These are phyloP conservation scores for Macaria notata DNA, from an alignment of 2,888 invertebrate species.

Conservation along the genomic window DNA sequence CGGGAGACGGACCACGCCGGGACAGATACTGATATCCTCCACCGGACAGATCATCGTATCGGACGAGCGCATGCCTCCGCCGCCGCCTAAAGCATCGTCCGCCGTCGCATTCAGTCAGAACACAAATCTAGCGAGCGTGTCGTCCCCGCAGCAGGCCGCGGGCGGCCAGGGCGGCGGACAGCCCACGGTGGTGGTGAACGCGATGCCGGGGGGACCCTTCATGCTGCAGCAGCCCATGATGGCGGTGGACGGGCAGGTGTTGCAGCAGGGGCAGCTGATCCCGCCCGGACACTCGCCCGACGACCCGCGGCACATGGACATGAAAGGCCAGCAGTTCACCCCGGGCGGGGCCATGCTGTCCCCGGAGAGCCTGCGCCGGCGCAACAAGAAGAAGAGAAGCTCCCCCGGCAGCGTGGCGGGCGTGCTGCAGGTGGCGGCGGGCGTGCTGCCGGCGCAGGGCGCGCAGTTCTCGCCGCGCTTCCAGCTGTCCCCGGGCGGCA, in stretches of 20 bases:
- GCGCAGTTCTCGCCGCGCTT: slow-evolving; percentile 88
- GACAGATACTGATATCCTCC: slow-evolving; percentile 89
- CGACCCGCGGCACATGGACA: slow-evolving; percentile 79
- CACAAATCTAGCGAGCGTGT: slow-evolving; percentile 84
- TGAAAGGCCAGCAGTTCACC: slow-evolving; percentile 72
- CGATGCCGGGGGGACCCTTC: slow-evolving; percentile 89
- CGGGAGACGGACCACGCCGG: slow-evolving; percentile 72
- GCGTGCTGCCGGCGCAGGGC: slow-evolving; percentile 80
- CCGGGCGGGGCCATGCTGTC: slow-evolving; percentile 82
- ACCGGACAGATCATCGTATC: slow-evolving; percentile 89
- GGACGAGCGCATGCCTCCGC: slow-evolving; percentile 85
- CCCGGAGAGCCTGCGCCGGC: slow-evolving; percentile 86
- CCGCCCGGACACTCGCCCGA: slow-evolving; percentile 79
- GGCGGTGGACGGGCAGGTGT: slow-evolving; percentile 87
- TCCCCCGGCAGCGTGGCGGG: slow-evolving; percentile 86
- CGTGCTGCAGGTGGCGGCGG: slow-evolving; percentile 86
- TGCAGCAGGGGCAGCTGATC: slow-evolving; percentile 87
- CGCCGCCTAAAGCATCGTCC: slow-evolving; percentile 81
- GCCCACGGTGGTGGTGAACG: slow-evolving; percentile 91
- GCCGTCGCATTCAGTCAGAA: slow-evolving; percentile 84
- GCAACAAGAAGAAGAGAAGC: slow-evolving; percentile 88
- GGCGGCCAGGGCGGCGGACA: slow-evolving; percentile 85
- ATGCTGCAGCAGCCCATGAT: slow-evolving; percentile 90
- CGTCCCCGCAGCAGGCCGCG: slow-evolving; percentile 79
- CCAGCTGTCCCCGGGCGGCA: slow-evolving; percentile 87